Percentiles rank a stretch among this genome's conserved stretches.
Evolutionary conservation across 2,797 vertebrate genomes (phyloP).

Genomic region (Characodon lateralis): DNA sequence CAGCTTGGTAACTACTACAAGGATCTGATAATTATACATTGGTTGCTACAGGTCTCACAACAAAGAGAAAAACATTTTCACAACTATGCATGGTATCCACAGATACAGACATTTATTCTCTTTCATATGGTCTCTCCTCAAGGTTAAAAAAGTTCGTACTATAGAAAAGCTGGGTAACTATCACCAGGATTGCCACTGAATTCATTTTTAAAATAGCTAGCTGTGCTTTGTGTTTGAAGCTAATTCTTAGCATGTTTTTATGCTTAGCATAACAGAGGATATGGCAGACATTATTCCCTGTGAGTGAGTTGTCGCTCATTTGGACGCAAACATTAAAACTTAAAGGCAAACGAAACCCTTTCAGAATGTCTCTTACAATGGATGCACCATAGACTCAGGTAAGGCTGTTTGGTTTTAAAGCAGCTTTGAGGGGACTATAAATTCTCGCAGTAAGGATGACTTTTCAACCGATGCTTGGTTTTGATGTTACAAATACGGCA

Average conservation of each 20-base stretch:
- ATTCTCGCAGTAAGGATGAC: not conserved
- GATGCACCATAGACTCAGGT: not conserved
- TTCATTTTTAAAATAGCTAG: not conserved
- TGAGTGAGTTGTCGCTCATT: not conserved
- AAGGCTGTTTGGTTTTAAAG: not conserved
- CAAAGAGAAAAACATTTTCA: not conserved
- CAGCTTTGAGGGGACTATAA: not conserved
- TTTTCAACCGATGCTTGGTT: not conserved
- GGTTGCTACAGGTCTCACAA: not conserved
- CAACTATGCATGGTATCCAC: not conserved
- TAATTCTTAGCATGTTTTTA: constrained; percentile 12
- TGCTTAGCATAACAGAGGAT: not conserved
- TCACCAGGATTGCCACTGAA: not conserved
- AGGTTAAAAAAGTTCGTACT: not conserved
- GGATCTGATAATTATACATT: not conserved
- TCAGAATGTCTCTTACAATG: not conserved
- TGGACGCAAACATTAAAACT: not conserved
- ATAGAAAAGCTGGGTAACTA: not conserved
- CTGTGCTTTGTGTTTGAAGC: constrained; percentile 7
- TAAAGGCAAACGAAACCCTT: constrained; percentile 2
- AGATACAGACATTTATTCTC: not conserved
- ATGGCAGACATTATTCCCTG: not conserved
- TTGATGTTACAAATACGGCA: not conserved
- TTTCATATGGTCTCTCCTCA: not conserved
- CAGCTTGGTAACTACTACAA: not conserved